These are phyloP conservation scores for Sebastes baramenuke DNA, from an alignment of 2,797 vertebrate species.

Conservation along the genomic window DNA sequence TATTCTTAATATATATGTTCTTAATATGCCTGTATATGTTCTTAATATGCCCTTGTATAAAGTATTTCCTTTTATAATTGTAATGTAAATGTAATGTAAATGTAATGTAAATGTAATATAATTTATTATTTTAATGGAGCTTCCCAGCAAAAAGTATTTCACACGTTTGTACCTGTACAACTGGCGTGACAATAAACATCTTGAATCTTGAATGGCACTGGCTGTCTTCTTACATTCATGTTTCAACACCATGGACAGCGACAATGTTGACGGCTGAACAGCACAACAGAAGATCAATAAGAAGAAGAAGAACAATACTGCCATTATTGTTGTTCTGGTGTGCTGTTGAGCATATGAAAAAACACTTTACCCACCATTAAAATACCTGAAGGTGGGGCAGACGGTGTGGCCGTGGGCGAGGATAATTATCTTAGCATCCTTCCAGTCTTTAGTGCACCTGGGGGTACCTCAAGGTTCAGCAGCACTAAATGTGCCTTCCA, in stretches of 20 bases:
- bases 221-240: neutral
- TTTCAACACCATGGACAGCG: neutral
- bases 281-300: neutral
- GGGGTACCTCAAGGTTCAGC: neutral
- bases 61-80: too few relatives aligned
- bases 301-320: neutral
- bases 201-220: neutral
- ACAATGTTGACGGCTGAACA: neutral
- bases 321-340: neutral
- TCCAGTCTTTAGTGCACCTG: neutral
- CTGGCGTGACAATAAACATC: too few relatives aligned
- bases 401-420: neutral
- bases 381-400: neutral
- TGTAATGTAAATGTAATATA: too few relatives aligned
- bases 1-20: too few relatives aligned
- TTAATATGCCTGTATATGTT: too few relatives aligned
- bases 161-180: too few relatives aligned
- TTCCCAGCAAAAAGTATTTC: too few relatives aligned
- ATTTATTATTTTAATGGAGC: too few relatives aligned
- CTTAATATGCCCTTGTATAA: neutral
- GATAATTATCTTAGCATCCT: slow-evolving; percentile 3
- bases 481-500: neutral
- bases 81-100: too few relatives aligned
- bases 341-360: neutral
- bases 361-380: slow-evolving; percentile 1